Base-by-base conservation (phyloP, 2,113 vertebrate species). In the Rhinichthys klamathensis region DNA sequence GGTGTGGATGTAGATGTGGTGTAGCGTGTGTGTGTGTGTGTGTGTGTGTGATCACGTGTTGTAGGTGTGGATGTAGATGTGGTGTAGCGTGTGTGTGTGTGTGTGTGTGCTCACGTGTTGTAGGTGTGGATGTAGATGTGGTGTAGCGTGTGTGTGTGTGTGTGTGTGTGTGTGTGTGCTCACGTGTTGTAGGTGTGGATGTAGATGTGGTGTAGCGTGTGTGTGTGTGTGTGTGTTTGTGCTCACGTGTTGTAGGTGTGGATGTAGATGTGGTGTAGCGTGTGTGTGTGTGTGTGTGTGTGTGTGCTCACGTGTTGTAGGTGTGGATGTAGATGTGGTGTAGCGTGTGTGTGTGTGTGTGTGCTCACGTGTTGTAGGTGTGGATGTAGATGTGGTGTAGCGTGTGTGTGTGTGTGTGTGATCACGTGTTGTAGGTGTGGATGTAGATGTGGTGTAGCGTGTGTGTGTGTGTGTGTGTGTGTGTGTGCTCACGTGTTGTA, bases 351-450 rank as follows among this genome's bases (percentile, higher is more conserved):
- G 70, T 7, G 27, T 44, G 65, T 6, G 63, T 18, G 15, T 9
- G 5, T 4, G 93, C 97, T 96, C 92, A 99, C 97, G 95, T 98
- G 91, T 98, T 97, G 92, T 96, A 98, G 38, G 91, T 94, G 86
- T 99, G 97, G 92, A 99, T 98, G 93, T 99, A 99, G 94, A 99
- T 90, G 90, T 97, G 97, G 92, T 98, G 97, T 58, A 97, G 93
- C 11, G 96, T 97, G 91, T 25, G 3, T 25, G 12, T 58, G 12
- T 6, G 12, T 58, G 4, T 23, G 69, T 41, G 61, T 35, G n/a
- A n/a, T n/a, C n/a, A n/a, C n/a, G n/a, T n/a, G n/a, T n/a, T n/a
- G n/a, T n/a, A n/a, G n/a, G n/a, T n/a, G n/a, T n/a, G n/a, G n/a
- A n/a, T n/a, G n/a, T n/a, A n/a, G n/a, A n/a, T n/a, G n/a, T n/a